Evolutionary conservation across 2,888 invertebrate species (phyloP).

Genomic region (Patella caerulea): DNA sequence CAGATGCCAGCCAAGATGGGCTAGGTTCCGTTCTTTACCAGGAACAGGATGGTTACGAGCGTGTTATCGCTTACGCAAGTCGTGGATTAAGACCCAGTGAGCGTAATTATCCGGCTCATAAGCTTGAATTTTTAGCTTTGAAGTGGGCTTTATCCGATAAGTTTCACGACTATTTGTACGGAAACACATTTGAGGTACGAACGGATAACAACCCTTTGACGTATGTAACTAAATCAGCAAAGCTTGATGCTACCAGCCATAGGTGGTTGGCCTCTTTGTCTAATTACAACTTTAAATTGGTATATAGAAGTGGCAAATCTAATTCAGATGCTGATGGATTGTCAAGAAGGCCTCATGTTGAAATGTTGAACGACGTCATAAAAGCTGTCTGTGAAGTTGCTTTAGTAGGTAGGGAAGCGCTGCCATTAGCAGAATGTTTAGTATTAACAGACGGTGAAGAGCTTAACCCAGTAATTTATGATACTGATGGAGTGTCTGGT

Average conservation of each 20-base stretch:
- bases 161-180: too few species aligned
- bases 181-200: background rate
- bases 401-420: too few species aligned
- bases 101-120: background rate
- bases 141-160: too few species aligned
- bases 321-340: background rate
- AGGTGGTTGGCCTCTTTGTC: background rate
- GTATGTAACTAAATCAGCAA: background rate
- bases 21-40: background rate
- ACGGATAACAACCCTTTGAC: constrained; percentile 1
- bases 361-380: too few species aligned
- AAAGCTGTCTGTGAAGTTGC: too few species aligned
- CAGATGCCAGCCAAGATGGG: background rate
- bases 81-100: too few species aligned
- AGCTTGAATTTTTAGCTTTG: background rate
- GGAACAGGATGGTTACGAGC: background rate
- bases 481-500: too few species aligned
- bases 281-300: background rate
- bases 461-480: too few species aligned
- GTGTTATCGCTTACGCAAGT: too few species aligned
- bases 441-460: too few species aligned
- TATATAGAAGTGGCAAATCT: background rate
- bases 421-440: too few species aligned
- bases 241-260: background rate
- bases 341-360: too few species aligned